phyloP scores from a whole-genome alignment of 2,888 invertebrate genomes.

The Keiferia lycopersicella region DNA sequence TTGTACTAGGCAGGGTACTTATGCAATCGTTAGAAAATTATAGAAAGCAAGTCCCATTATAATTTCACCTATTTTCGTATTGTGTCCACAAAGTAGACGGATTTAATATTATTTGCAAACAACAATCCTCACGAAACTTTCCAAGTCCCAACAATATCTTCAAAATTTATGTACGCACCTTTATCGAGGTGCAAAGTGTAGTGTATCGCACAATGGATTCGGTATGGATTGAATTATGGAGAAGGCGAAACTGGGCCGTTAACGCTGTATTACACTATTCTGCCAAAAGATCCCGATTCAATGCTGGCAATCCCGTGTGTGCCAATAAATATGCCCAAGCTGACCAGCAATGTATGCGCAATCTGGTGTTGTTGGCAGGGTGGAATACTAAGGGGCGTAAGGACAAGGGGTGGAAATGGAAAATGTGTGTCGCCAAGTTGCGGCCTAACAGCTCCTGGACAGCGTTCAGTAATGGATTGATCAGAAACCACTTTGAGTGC shows the following conservation, averaged over 20 bases:
- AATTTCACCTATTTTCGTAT: neutral
- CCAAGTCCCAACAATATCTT: conserved; percentile 14
- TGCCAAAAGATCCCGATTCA: too few relatives aligned
- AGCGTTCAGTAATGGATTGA: conserved; percentile 75
- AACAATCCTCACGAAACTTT: conserved; percentile 9
- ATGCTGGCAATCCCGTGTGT: too few relatives aligned
- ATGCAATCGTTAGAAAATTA: neutral
- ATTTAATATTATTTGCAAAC: conserved; percentile 4
- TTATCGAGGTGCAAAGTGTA: conserved; percentile 36
- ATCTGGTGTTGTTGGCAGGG: too few relatives aligned
- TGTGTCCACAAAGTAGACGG: neutral
- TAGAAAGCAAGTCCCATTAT: neutral
- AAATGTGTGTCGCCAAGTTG: conserved; percentile 78
- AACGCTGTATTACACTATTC: too few relatives aligned
- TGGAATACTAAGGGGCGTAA: conserved; percentile 32
- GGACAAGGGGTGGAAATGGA: conserved; percentile 73
- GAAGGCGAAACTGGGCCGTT: conserved; percentile 66
- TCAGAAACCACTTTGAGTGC: conserved; percentile 68
- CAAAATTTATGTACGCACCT: conserved; percentile 25
- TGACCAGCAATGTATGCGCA: too few relatives aligned
- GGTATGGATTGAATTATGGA: conserved; percentile 77
- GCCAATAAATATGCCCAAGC: too few relatives aligned
- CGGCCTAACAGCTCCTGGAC: conserved; percentile 70
- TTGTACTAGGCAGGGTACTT: neutral
- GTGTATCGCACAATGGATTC: conserved; percentile 65